Evolutionary conservation across 1,140 invertebrate species (phyloP), one percentile per base, ranked within the genome.

Genomic region (Drosophila punjabiensis): DNA sequence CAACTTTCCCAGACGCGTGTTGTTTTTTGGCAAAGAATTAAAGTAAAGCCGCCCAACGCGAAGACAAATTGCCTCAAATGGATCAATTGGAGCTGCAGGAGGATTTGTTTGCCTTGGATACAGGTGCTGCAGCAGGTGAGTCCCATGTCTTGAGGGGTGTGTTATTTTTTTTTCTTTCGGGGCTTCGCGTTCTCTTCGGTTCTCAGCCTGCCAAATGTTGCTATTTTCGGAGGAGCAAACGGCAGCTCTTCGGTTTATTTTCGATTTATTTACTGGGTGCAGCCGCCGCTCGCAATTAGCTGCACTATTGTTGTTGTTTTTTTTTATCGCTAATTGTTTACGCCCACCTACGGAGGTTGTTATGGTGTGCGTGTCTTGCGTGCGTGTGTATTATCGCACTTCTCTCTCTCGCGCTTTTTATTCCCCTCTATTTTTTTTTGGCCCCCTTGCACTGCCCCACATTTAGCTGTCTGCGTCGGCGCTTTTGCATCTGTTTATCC

Each of bases 261-360:
- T 69, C 28, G 78, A 52, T 43, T 43, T 73, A 53, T 43, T 67
- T 56, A 45, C 70, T 78, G 74, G 81, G 85, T 64, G 78, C 78
- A 88, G 78, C 79, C 18, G 32, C 53, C 11, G 32, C 55, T 63
- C 41, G 39, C 41, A 35, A 67, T 55, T 68, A 80, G 67, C 52
- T 63, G 60, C 63, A 63, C 48, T 45, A 43, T 32, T 62, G 45
- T 43, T 63, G 33, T 62, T 56, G 24, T 24, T 24, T 41, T 65
- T 63, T 67, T 53, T 70, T 58, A 74, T 70, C 50, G 67, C 55
- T 78, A 76, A 84, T 85, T 88, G 85, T 81, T 89, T 89, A 88
- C 85, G 85, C 85, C 85, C 78, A 79, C 85, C 64, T 60, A 73
- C 69, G 33, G 9, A 14, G 13, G 53, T 24, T 56, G 13, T 60